Conservation (phyloP, 2,113 vertebrate genomes). For the Synodontis membranacea region DNA sequence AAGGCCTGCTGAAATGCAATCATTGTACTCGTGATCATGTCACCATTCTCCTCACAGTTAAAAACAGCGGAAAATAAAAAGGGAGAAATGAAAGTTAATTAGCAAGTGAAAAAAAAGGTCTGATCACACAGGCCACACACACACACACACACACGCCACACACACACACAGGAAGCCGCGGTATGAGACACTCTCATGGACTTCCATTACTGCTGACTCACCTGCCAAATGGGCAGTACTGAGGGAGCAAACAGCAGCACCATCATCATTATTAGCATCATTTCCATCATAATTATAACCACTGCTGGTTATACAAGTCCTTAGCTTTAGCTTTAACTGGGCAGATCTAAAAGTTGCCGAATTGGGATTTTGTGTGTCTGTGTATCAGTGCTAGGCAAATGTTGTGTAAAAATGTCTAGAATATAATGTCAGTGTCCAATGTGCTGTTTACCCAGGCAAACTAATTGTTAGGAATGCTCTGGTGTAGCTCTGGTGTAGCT, state of each 20-base stretch:
- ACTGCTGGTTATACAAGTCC: neutral
- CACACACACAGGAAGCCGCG: neutral
- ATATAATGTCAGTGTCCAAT: neutral
- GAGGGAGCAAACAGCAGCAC: neutral
- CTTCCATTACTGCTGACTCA: conserved; percentile 11
- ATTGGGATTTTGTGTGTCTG: neutral
- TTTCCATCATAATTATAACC: neutral
- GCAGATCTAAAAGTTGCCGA: neutral
- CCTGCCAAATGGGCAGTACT: neutral
- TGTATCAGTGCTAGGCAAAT: no score
- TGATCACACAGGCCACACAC: neutral
- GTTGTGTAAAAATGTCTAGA: neutral
- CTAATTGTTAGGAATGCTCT: neutral
- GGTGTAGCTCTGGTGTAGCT: neutral
- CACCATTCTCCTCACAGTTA: neutral
- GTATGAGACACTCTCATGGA: neutral
- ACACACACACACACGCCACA: neutral
- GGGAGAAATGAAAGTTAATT: neutral
- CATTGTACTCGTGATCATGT: neutral
- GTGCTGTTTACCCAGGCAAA: neutral
- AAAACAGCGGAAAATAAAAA: neutral
- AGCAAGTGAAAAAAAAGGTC: neutral
- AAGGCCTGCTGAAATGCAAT: neutral
- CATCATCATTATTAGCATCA: neutral
- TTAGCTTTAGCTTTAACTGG: neutral